Evolutionary conservation across 2,113 vertebrate genomes (phyloP), one percentile per base, ranked within the genome.

Genomic region (Dissostichus mawsoni): DNA sequence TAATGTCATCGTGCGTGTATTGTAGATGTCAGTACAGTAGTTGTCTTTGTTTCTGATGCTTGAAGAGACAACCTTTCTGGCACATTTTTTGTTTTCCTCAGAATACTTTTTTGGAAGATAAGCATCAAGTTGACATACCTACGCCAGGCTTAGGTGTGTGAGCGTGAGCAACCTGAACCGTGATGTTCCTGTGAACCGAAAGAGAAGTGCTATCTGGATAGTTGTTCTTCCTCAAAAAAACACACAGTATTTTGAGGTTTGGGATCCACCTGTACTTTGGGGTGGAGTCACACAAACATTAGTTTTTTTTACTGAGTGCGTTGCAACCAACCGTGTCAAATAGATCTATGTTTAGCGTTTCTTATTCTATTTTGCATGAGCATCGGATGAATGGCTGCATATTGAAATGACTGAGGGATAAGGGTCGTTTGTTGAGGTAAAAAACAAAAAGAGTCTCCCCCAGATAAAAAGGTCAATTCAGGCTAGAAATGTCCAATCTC

Each of bases 251-350:
- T 94, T 94, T 87, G 87, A 92, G 92, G 90, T 92, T 90, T 94
- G 73, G 88, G 89, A 91, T 92, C 92, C 94, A 91, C 92, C 93
- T 92, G 78, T 91, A 91, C 87, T 94, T 94, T 93, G 69, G 89
- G 93, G 91, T 94, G 91, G 88, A 85, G 90, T 90, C 89, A 76
- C 77, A 89, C 84, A 86, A 85, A 84, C 76, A 87, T 83, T 79
- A 86, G 64, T 69, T 64, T 62, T 48, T 68, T 70, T 20, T 71
- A 56, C 50, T 78, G 65, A 80, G 67, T 82, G 71, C 52, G 61
- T 86, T 86, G 71, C 64, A 81, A 51, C 64, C 64, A 25, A 69
- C 52, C 84, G 62, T 66, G 73, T 81, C 59, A 79, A 87, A 68
- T 87, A 52, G 52, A 59, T 89, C 41, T 80, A 59, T 85, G 33